phyloP scores from a whole-genome alignment of 2,888 invertebrate genomes.

The Furcula furcula region DNA sequence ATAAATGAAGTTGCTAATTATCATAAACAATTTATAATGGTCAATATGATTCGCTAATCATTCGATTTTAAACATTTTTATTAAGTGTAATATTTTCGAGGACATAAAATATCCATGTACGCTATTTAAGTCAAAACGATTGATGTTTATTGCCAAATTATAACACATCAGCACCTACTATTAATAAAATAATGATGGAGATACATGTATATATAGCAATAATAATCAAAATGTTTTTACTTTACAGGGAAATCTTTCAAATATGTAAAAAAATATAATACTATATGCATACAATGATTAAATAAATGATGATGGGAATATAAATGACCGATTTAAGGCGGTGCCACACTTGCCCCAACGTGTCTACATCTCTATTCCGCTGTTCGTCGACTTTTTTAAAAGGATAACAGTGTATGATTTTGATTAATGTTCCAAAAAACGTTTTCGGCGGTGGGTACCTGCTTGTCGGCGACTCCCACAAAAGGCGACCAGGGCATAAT shows the following conservation, averaged over 20 bases:
- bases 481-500: slow-evolving; percentile 47
- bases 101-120: slow-evolving; percentile 13
- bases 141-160: slow-evolving; percentile 13
- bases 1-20: slow-evolving; percentile 8
- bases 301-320: too few relatives aligned
- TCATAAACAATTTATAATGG: slow-evolving; percentile 9
- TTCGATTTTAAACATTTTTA: slow-evolving; percentile 21
- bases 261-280: too few relatives aligned
- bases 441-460: slow-evolving; percentile 55
- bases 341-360: slow-evolving; percentile 44
- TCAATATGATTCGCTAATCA: slow-evolving; percentile 12
- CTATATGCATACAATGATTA: too few relatives aligned
- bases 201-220: too few relatives aligned
- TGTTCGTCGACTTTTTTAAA: slow-evolving; percentile 57
- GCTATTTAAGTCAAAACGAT: slow-evolving; percentile 10
- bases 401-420: slow-evolving; percentile 56
- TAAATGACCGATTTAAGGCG: slow-evolving; percentile 55
- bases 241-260: too few relatives aligned
- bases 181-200: too few relatives aligned
- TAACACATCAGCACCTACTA: too few relatives aligned
- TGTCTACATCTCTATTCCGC: slow-evolving; percentile 62
- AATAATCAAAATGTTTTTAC: too few relatives aligned
- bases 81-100: slow-evolving; percentile 8
- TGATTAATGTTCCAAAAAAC: slow-evolving; percentile 66
- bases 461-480: slow-evolving; percentile 65